Evolutionary conservation across 1,140 invertebrate genomes (phyloP).

Genomic region (Drosophila leontia): DNA sequence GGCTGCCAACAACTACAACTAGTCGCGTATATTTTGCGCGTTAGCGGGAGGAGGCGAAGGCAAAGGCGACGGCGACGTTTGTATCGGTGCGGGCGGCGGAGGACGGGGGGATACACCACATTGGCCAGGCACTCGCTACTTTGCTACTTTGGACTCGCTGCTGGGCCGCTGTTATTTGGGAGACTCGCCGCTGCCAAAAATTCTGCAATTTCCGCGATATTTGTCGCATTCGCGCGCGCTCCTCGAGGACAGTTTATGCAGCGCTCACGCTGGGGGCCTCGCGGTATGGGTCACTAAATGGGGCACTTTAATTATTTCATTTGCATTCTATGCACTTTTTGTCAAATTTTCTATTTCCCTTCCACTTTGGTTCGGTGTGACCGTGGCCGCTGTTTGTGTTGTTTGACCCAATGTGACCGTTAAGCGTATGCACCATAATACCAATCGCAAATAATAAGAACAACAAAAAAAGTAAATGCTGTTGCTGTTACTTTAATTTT

Average conservation of each 20-base stretch:
- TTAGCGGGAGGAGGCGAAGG: slow-evolving; percentile 28
- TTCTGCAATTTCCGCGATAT: slow-evolving; percentile 36
- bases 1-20: slow-evolving; percentile 50
- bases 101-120: slow-evolving; percentile 42
- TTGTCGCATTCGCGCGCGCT: slow-evolving; percentile 2
- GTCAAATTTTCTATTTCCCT: slow-evolving; percentile 45
- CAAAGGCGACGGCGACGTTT: slow-evolving; percentile 5
- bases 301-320: slow-evolving; percentile 24
- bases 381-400: background rate
- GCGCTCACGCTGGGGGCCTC: slow-evolving; percentile 1
- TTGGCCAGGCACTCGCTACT: slow-evolving; percentile 46
- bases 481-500: too few species aligned
- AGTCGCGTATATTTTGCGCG: slow-evolving; percentile 52
- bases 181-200: slow-evolving; percentile 43
- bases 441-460: too few species aligned
- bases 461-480: too few species aligned
- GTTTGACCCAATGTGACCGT: too few species aligned
- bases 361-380: slow-evolving; percentile 26
- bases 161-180: slow-evolving; percentile 41
- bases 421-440: too few species aligned
- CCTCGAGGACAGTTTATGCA: slow-evolving; percentile 4
- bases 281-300: slow-evolving; percentile 12
- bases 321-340: slow-evolving; percentile 43
- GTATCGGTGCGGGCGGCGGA: slow-evolving; percentile 26
- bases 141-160: slow-evolving; percentile 29